Evolutionary conservation across 2,797 vertebrate genomes (phyloP), one percentile per base, ranked within the genome.

Genomic region (Ceyx erithaca): DNA sequence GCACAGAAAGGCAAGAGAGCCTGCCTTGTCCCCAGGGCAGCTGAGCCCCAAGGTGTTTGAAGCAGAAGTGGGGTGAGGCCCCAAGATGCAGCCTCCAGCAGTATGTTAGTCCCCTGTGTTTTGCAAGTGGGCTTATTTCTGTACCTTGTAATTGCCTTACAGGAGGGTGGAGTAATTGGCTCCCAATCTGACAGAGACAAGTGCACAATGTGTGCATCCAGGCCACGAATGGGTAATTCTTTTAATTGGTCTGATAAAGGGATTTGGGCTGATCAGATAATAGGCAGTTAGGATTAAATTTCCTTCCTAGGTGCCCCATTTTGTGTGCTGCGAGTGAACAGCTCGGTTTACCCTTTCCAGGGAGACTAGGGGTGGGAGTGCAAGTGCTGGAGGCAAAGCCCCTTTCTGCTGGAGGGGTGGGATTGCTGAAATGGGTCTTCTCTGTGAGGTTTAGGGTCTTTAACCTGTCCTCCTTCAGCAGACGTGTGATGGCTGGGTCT

Each of bases 161-260:
- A 77, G 91, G 52, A 95, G 89, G 91, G 91, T 94, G 80, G 93
- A 93, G 90, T 95, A 94, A 94, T 95, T 96, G 89, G 81, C 89
- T 96, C 73, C 80, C 57, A 71, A 83, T 71, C 78, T 9, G 69
- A 94, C n/a, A 26, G 87, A 96, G 88, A 92, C 94, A 94, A 97
- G 90, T 66, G 73, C 80, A 92, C 90, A 84, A 87, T 96, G 84
- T 12, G 15, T 93, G 89, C 91, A 94, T 96, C 91, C 28, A 12
- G 91, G 94, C 79, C 46, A 64, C 17, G 69, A 82, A 94, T 83
- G 83, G 88, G 71, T 92, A 96, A 95, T 97, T 95, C 89, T 96
- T 96, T 83, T 96, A 96, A 97, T 87, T 96, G 96, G 90, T 62
- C 86, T 95, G 94, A 96, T 93, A 80, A 92, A 95, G 92, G 94